Conservation (phyloP, 2,797 vertebrate species). For the Paguma larvata region DNA sequence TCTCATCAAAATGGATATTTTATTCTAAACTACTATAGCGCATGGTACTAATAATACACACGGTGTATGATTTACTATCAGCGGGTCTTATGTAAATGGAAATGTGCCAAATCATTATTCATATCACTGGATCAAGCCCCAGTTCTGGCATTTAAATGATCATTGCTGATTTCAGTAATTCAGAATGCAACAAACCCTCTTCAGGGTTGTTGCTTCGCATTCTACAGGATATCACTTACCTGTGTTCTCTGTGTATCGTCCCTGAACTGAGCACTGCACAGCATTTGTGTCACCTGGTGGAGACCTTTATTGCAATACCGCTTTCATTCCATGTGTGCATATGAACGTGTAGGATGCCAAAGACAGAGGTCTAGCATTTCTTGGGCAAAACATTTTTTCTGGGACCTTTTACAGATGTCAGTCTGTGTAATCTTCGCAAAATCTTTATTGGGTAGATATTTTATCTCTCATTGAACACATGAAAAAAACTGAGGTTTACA, state of each 20-base stretch:
- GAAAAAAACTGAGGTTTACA: neutral
- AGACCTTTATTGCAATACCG: neutral
- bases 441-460: neutral
- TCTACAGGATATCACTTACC: neutral
- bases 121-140: neutral
- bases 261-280: rapidly evolving
- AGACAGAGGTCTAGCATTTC: neutral
- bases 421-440: neutral
- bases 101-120: neutral
- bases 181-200: neutral
- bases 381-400: neutral
- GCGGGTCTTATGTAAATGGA: neutral
- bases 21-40: neutral
- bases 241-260: neutral
- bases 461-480: neutral
- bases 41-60: neutral
- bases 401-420: neutral
- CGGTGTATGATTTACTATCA: neutral
- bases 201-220: neutral
- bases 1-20: neutral
- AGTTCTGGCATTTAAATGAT: neutral
- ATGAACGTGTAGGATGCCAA: neutral
- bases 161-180: neutral
- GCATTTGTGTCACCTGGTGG: neutral
- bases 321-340: neutral